Conservation (phyloP, 1,140 invertebrate genomes). For the Aphidius ervi region DNA sequence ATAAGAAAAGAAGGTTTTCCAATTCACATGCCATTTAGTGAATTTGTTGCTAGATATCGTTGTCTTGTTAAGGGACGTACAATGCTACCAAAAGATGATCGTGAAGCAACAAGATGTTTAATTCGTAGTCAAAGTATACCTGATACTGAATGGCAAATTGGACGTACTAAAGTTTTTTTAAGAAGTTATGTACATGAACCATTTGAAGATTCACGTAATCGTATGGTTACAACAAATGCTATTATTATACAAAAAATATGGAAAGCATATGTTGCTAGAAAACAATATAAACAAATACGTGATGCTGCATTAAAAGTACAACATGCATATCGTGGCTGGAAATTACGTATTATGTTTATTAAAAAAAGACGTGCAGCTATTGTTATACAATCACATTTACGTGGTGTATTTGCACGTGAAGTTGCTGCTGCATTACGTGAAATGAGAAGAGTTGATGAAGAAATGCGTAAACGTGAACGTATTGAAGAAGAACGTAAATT, state of each 20-base stretch:
- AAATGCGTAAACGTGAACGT: conserved; percentile 76
- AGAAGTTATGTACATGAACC: conserved; percentile 80
- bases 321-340: conserved; percentile 83
- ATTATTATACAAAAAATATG: conserved; percentile 77
- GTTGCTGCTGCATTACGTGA: conserved; percentile 79
- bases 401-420: conserved; percentile 87
- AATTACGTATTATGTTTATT: conserved; percentile 76
- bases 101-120: conserved; percentile 57
- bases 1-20: conserved; percentile 92
- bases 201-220: conserved; percentile 74
- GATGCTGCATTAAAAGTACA: conserved; percentile 78
- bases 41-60: conserved; percentile 76
- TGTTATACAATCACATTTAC: conserved; percentile 82
- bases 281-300: conserved; percentile 65
- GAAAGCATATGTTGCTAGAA: conserved; percentile 60
- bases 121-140: conserved; percentile 62
- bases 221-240: conserved; percentile 67
- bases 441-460: conserved; percentile 88
- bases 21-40: conserved; percentile 74
- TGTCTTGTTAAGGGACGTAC: conserved; percentile 58
- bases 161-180: conserved; percentile 86
- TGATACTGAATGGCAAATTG: conserved; percentile 83
- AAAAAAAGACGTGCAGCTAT: conserved; percentile 79
- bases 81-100: conserved; percentile 43
- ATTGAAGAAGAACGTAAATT: conserved; percentile 63